These are phyloP conservation scores for Parauchenoglanis punctatus DNA, from an alignment of 2,797 vertebrate genomes.

Conservation along the genomic window DNA sequence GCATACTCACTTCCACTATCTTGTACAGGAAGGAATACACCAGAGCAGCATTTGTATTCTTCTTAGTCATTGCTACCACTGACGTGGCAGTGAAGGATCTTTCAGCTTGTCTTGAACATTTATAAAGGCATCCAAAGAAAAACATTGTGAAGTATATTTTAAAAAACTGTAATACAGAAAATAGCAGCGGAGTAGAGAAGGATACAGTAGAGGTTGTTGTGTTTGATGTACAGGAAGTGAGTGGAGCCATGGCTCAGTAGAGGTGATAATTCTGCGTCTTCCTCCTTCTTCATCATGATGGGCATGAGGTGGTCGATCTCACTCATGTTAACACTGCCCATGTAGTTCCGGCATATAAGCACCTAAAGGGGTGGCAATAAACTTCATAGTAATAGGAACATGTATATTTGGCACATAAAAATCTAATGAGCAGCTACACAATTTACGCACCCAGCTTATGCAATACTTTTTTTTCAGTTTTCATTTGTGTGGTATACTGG, in stretches of 20 bases:
- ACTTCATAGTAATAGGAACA: neutral
- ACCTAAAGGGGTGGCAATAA: conserved; percentile 68
- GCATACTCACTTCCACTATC: conserved; percentile 75
- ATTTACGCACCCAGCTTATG: neutral
- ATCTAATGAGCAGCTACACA: neutral
- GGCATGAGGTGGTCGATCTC: conserved; percentile 84
- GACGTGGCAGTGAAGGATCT: conserved; percentile 65
- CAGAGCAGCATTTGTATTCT: conserved; percentile 81
- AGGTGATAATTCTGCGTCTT: conserved; percentile 76
- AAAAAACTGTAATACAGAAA: neutral
- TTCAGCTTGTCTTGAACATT: conserved; percentile 22
- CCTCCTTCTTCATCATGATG: conserved; percentile 79
- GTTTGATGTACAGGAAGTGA: conserved; percentile 83
- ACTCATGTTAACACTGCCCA: conserved; percentile 79
- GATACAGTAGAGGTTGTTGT: conserved; percentile 84
- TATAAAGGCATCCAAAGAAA: neutral
- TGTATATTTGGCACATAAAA: neutral
- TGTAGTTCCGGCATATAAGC: conserved; percentile 82
- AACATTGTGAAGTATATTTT: conserved; percentile 4
- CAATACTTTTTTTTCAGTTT: neutral
- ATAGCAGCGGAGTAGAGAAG: conserved; percentile 29
- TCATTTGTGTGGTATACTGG: neutral
- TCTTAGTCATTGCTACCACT: conserved; percentile 85
- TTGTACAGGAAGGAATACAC: conserved; percentile 84
- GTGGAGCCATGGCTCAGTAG: conserved; percentile 72